Evolutionary conservation across 2,113 vertebrate species (phyloP).

Genomic region (Nansenia antarctica): DNA sequence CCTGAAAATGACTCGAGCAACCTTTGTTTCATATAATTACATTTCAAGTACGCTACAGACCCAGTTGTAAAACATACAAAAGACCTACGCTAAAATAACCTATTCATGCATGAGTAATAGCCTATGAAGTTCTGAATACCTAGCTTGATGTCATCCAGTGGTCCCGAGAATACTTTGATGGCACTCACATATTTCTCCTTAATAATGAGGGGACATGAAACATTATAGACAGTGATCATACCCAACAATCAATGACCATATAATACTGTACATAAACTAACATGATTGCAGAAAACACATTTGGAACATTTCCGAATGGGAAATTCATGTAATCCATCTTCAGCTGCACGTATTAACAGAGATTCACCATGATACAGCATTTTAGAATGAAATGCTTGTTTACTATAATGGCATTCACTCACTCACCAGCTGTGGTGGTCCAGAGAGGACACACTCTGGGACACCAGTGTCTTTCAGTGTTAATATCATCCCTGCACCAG

Average conservation of each 20-base stretch:
- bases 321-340: no score
- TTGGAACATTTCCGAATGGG: neutral
- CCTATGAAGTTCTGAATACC: constrained; percentile 45
- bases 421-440: constrained; percentile 93
- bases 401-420: no score
- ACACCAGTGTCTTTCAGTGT: constrained; percentile 87
- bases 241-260: no score
- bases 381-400: no score
- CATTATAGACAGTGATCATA: no score
- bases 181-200: constrained; percentile 70
- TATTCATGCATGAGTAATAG: neutral
- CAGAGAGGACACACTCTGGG: constrained; percentile 85
- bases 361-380: neutral
- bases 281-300: neutral
- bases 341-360: no score
- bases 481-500: constrained; percentile 85
- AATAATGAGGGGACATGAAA: neutral
- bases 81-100: no score
- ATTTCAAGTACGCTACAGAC: no score
- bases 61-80: no score
- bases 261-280: no score
- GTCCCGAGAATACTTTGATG: constrained; percentile 73
- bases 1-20: no score
- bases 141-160: constrained; percentile 70
- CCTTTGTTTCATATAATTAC: no score